Percentiles rank a stretch among this genome's conserved stretches.
These are phyloP conservation scores for Mesocentrotus franciscanus DNA, from an alignment of 53 echinoderm and acorn worm genomes.

Conservation along the genomic window DNA sequence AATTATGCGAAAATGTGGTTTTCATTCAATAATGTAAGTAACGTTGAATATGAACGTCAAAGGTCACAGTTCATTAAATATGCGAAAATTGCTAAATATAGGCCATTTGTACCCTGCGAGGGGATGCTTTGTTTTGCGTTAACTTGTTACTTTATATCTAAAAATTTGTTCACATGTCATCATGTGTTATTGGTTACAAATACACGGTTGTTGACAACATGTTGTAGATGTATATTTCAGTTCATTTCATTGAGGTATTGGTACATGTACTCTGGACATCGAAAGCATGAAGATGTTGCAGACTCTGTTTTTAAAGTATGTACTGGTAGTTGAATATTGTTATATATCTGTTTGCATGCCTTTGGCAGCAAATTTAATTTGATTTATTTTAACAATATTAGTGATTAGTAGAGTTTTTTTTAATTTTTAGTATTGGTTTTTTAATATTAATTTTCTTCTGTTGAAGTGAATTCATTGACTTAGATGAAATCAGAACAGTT, in stretches of 20 bases:
- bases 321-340: neutral
- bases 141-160: too few species aligned
- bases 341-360: slow-evolving; percentile 10
- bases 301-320: neutral
- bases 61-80: too few species aligned
- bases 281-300: neutral
- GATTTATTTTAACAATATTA: neutral
- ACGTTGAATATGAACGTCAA: too few species aligned
- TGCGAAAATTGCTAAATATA: too few species aligned
- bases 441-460: neutral
- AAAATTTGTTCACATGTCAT: too few species aligned
- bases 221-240: neutral
- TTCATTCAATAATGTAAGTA: too few species aligned
- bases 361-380: slow-evolving; percentile 24
- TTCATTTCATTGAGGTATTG: neutral
- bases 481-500: neutral
- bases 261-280: neutral
- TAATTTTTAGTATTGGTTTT: neutral
- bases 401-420: neutral
- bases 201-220: neutral
- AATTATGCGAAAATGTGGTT: too few species aligned
- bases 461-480: neutral
- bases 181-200: neutral
- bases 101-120: too few species aligned
- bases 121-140: too few species aligned